These are phyloP conservation scores for Agrochola lota DNA, from an alignment of 2,888 invertebrate genomes.

Conservation along the genomic window DNA sequence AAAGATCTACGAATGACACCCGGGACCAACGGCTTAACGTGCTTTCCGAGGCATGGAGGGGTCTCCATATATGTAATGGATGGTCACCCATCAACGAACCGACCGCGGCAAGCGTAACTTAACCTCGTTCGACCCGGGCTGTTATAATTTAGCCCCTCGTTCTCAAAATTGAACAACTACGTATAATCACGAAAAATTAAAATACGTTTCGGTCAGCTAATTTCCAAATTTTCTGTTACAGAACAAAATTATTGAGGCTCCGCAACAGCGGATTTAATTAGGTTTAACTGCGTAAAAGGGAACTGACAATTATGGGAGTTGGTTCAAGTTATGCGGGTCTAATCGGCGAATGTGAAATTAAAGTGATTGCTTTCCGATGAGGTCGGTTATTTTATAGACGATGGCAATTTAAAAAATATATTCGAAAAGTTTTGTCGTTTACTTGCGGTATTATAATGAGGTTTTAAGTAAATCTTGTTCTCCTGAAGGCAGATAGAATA, in stretches of 20 bases:
- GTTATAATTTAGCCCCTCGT: too few relatives aligned
- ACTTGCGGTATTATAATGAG: slow-evolving; percentile 23
- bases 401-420: slow-evolving; percentile 51
- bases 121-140: too few relatives aligned
- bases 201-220: slow-evolving; percentile 27
- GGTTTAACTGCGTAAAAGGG: slow-evolving; percentile 47
- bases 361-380: slow-evolving; percentile 64
- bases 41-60: too few relatives aligned
- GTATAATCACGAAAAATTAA: slow-evolving; percentile 9
- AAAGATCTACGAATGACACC: too few relatives aligned
- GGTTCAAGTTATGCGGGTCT: slow-evolving; percentile 51
- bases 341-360: slow-evolving; percentile 58
- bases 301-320: slow-evolving; percentile 61
- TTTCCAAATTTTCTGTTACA: slow-evolving; percentile 36
- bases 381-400: slow-evolving; percentile 43
- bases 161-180: background rate
- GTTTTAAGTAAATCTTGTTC: slow-evolving; percentile 13
- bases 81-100: too few relatives aligned
- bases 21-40: too few relatives aligned
- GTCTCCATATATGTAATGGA: too few relatives aligned
- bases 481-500: background rate
- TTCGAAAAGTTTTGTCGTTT: slow-evolving; percentile 45
- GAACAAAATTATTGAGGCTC: slow-evolving; percentile 40
- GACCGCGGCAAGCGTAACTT: too few relatives aligned
- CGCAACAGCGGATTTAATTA: slow-evolving; percentile 47